Conservation (phyloP, 2,113 vertebrate genomes). For the Todiramphus saurophagus region DNA sequence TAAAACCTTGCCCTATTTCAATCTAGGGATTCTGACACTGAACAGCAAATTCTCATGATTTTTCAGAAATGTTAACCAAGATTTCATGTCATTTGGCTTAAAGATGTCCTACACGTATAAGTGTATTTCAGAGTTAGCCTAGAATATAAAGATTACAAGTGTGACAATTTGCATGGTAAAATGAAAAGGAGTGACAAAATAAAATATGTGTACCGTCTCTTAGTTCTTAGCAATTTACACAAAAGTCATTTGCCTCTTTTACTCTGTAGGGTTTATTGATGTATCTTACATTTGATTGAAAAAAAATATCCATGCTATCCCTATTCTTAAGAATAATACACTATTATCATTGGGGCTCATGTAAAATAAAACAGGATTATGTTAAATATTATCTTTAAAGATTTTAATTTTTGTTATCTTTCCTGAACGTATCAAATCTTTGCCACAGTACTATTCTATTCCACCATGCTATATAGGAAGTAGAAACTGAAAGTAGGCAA, state of each 20-base stretch:
- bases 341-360: neutral
- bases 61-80: neutral
- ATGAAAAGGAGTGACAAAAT: neutral
- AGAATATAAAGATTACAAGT: neutral
- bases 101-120: neutral
- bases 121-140: neutral
- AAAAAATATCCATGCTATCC: neutral
- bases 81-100: neutral
- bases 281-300: too few species aligned
- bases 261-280: neutral
- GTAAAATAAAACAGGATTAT: neutral
- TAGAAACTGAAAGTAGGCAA: neutral
- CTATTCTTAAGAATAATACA: neutral
- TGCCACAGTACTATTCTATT: neutral
- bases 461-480: neutral
- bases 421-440: neutral
- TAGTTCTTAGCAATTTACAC: neutral
- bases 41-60: neutral
- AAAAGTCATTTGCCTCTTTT: neutral
- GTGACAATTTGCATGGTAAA: neutral
- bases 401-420: neutral
- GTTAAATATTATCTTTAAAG: neutral
- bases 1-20: neutral
- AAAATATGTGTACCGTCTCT: neutral
- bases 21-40: neutral